A percentile compares a stretch with the other conserved stretches of the same genome.
Conservation (phyloP, 2,797 vertebrate genomes). For the Halcyon smyrnensis region DNA sequence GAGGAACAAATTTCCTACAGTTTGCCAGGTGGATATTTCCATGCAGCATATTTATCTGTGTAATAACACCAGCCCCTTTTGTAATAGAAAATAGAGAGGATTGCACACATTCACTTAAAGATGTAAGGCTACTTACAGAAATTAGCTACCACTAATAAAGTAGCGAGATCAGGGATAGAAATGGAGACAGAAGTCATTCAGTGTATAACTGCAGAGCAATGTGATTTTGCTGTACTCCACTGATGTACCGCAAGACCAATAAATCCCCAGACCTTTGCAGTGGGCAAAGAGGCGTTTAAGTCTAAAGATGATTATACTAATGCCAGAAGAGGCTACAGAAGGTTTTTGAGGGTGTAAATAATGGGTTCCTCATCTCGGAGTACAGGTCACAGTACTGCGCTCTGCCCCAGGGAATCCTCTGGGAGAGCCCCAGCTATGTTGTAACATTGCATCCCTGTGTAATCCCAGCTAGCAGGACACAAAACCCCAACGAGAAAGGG, state of each 20-base stretch:
- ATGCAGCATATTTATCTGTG: not conserved
- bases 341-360: not conserved
- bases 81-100: not conserved
- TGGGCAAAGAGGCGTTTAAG: not conserved
- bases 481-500: not conserved
- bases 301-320: not conserved
- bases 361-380: not conserved
- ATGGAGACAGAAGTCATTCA: not conserved
- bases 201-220: not conserved
- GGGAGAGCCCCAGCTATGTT: not conserved
- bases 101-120: not conserved
- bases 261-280: not conserved
- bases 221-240: constrained; percentile 1
- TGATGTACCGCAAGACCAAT: not conserved
- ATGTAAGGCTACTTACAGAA: not conserved
- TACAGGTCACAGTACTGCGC: not conserved
- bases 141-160: constrained; percentile 14
- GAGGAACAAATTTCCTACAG: not conserved
- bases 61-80: not conserved
- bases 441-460: not conserved
- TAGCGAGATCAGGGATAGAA: not conserved
- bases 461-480: not conserved
- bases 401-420: not conserved
- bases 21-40: not conserved
- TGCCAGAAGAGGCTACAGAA: not conserved